These are phyloP conservation scores for Nannoperca obscura DNA, from an alignment of 2,797 vertebrate species.

Conservation along the genomic window DNA sequence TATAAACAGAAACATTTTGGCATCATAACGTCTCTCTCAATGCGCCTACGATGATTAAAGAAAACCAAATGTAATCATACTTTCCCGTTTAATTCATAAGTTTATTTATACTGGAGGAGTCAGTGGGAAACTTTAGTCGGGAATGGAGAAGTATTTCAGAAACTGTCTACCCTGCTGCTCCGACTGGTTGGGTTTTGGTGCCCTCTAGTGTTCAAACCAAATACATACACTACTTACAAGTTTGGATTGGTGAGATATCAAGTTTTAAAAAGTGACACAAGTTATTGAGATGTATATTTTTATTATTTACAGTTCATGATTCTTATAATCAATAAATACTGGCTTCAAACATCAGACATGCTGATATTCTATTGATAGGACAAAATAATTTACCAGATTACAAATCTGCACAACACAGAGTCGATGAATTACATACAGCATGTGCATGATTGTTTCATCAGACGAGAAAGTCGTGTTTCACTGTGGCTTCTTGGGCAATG, in stretches of 20 bases:
- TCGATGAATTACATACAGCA: conserved; percentile 10
- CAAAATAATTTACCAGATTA: conserved; percentile 70
- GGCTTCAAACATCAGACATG: conserved; percentile 78
- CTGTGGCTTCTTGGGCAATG: conserved; percentile 86
- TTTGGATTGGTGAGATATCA: not conserved
- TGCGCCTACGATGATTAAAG: not conserved
- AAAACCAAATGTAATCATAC: not conserved
- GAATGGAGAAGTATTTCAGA: not conserved
- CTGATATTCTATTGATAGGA: conserved; percentile 62
- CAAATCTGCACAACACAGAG: conserved; percentile 58
- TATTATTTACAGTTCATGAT: conserved; percentile 75
- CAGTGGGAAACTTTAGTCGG: not conserved
- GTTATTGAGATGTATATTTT: conserved; percentile 72
- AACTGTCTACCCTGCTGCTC: not conserved
- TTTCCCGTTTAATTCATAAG: not conserved
- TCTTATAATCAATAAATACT: conserved; percentile 82
- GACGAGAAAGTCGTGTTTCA: conserved; percentile 62
- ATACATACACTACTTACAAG: not conserved
- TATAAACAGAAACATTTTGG: not conserved
- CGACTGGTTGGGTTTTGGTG: conserved; percentile 17
- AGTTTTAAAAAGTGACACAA: conserved; percentile 10
- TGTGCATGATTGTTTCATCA: not conserved
- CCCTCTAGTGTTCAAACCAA: conserved; percentile 51
- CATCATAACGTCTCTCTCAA: not conserved
- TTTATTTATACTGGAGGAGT: not conserved